Percentiles rank a stretch among this genome's conserved stretches.
Conservation (phyloP, 2,888 invertebrate genomes). For the Luperina nickerlii region DNA sequence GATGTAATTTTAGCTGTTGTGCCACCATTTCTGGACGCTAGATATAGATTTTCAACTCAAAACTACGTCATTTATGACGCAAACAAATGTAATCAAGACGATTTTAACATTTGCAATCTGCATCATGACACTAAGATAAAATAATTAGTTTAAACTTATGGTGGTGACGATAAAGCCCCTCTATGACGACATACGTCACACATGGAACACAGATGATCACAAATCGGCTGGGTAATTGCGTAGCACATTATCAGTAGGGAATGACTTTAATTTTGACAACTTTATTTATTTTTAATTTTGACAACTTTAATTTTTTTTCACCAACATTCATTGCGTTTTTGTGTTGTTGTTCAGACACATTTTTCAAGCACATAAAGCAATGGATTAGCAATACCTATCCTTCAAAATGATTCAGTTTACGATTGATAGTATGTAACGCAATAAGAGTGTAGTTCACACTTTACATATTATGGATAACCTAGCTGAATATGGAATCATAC, state of each 20-base stretch:
- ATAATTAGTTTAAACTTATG: not conserved
- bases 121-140: constrained; percentile 7
- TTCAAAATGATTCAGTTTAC: too few relatives aligned
- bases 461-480: not conserved
- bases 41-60: not conserved
- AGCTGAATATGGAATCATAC: not conserved
- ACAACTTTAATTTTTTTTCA: too few relatives aligned
- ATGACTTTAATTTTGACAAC: too few relatives aligned
- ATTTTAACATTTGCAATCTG: not conserved
- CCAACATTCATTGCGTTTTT: too few relatives aligned
- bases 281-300: too few relatives aligned
- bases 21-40: not conserved
- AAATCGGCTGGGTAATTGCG: not conserved
- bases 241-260: too few relatives aligned
- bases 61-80: constrained; percentile 27
- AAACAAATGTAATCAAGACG: constrained; percentile 27
- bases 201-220: not conserved
- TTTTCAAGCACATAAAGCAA: too few relatives aligned
- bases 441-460: too few relatives aligned
- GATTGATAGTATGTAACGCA: too few relatives aligned
- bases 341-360: too few relatives aligned
- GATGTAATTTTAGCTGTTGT: not conserved
- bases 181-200: not conserved
- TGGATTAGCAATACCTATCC: too few relatives aligned
- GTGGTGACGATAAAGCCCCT: not conserved